Evolutionary conservation across 2,888 invertebrate genomes (phyloP), one percentile per base, ranked within the genome.

Genomic region (Nomada hirtipes): DNA sequence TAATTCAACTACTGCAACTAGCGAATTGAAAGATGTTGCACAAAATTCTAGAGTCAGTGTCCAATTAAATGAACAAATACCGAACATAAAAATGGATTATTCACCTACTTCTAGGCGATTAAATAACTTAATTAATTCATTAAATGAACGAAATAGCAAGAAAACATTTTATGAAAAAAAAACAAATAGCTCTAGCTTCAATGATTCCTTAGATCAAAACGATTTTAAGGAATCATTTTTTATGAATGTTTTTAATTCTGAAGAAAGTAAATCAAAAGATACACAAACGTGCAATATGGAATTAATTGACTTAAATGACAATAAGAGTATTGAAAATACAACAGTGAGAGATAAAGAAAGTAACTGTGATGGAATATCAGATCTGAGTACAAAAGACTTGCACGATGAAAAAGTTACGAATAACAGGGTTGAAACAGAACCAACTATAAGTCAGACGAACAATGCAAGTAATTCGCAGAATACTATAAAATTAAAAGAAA

Each of bases 161-260:
- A 78, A 71, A 36, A 26, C 53, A 55, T n/a, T 67, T 53, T 3
- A 2, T 23, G 60, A 79, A 47, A 79, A 52, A 23, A 29, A n/a
- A 72, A 44, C 50, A 11, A 69, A 59, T 53, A 76, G 64, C 20
- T 50, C 67, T 69, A 79, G 47, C 10, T 42, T 79, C 15, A 73
- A 79, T 52, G 68, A 83, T 52, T 75, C 82, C 7, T 64, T 88
- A 47, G 70, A 84, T 55, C 74, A 79, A 50, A 73, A 71, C n/a
- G 89, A 91, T 68, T 89, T 91, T 15, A 92, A 93, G 67, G 89
- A 89, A 76, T 93, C 93, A 3, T 93, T 93, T 69, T 93, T 93
- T 68, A 90, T 93, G 87, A 93, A 91, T 82, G 84, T 90, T 82
- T 86, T 92, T 7, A 92, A 91, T 76, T 79, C 89, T 2, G 85